A percentile compares a stretch with the other conserved stretches of the same genome.
These are phyloP conservation scores for Brachyptera putata DNA, from an alignment of 2,888 invertebrate genomes.

Conservation along the genomic window DNA sequence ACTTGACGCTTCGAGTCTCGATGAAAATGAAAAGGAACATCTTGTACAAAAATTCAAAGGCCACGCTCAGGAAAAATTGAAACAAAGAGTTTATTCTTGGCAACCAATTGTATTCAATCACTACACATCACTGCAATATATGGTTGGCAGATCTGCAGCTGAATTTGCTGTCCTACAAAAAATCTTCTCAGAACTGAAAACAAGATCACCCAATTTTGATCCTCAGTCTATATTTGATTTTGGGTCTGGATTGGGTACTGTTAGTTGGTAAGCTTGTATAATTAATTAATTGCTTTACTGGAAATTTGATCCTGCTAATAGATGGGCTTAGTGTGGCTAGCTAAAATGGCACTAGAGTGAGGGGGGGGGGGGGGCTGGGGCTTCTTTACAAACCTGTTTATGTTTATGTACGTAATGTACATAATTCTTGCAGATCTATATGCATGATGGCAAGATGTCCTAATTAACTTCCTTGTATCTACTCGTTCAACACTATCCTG, in stretches of 20 bases:
- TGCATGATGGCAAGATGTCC: too few species aligned
- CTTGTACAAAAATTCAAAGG: constrained; percentile 50
- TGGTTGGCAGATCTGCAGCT: constrained; percentile 63
- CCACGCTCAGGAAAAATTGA: constrained; percentile 54
- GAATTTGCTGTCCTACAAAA: constrained; percentile 70
- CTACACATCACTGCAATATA: constrained; percentile 63
- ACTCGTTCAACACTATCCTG: too few species aligned
- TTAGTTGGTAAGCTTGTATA: constrained; percentile 60
- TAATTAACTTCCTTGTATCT: too few species aligned
- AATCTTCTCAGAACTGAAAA: constrained; percentile 69
- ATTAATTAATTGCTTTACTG: too few species aligned
- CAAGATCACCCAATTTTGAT: constrained; percentile 59
- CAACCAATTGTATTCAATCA: constrained; percentile 64
- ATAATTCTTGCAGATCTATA: too few species aligned
- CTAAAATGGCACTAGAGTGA: too few species aligned
- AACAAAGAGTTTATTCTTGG: constrained; percentile 67
- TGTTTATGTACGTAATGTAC: too few species aligned
- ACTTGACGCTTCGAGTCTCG: constrained; percentile 33
- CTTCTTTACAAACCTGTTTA: too few species aligned
- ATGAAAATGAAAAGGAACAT: constrained; percentile 36
- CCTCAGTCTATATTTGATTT: constrained; percentile 83
- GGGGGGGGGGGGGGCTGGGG: too few species aligned
- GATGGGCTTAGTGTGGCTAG: neutral
- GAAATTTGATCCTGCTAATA: neutral
- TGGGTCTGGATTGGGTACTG: constrained; percentile 87